Evolutionary conservation across 2,797 vertebrate species (phyloP).

Genomic region (Lemur catta): DNA sequence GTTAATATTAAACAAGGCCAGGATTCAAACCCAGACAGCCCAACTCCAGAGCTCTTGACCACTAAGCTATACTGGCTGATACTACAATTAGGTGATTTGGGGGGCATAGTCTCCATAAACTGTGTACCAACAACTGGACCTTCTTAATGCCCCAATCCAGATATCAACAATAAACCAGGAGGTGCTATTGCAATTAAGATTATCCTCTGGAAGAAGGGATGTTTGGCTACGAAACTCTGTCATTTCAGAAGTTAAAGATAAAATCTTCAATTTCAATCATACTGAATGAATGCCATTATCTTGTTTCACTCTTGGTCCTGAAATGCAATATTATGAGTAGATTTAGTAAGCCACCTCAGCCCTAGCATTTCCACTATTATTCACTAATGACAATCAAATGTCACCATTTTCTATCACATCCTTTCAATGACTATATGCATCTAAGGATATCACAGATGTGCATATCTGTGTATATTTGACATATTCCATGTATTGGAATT

Average conservation of each 20-base stretch:
- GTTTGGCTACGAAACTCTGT: neutral
- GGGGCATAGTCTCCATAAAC: neutral
- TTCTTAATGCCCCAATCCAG: neutral
- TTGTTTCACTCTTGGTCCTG: conserved; percentile 1
- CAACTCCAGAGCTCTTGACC: neutral
- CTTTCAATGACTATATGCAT: neutral
- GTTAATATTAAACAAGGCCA: conserved; percentile 2
- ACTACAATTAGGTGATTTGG: neutral
- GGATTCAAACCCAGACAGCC: neutral
- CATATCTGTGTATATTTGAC: neutral
- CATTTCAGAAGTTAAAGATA: conserved; percentile 49
- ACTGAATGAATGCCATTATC: neutral
- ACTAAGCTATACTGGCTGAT: neutral
- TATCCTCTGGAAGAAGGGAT: neutral
- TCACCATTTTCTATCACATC: neutral
- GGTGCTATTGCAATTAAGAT: neutral
- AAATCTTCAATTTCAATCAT: neutral
- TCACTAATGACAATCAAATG: conserved; percentile 7
- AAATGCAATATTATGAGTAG: neutral
- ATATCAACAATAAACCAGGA: neutral
- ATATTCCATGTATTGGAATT: neutral
- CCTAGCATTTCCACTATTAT: neutral
- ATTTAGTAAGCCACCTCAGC: neutral
- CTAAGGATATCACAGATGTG: neutral
- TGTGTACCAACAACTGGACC: neutral